Evolutionary conservation across 2,888 invertebrate genomes (phyloP), one percentile per base, ranked within the genome.

Genomic region (Saturnia japonica): DNA sequence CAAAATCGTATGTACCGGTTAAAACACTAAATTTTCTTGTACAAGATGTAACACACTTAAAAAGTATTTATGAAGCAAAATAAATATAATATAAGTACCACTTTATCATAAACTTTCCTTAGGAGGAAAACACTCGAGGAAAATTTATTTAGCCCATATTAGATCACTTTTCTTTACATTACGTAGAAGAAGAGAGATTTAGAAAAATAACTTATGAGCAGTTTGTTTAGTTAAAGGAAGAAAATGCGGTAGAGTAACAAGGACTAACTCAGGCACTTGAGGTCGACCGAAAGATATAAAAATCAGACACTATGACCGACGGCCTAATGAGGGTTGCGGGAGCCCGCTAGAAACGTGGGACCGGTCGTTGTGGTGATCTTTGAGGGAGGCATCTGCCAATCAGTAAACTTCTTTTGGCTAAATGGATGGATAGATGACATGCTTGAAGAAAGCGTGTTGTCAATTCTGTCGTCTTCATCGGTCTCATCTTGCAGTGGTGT

Each of bases 81-180:
- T 64, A 64, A 64, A 64, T 64, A 64, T 64, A 9, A 60, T 40
- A n/a, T n/a, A 40, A 64, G 64, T 64, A 40, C 19, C 64, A 34
- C 64, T 64, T 64, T 64, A 64, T 64, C 64, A 64, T 25, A 64
- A 40, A 40, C n/a, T 40, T 40, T 64, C 28, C 57, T 40, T 19
- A n/a, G 57, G 8, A n/a, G 19, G n/a, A n/a, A 64, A 64, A 40
- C 64, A 64, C 34, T 64, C 40, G 40, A 40, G 64, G 40, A 40
- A 64, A 64, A 40, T 64, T 34, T 64, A 64, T 64, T 19, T 64
- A 64, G 25, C 8, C 40, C 12, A 40, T 64, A 64, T 64, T 64
- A 64, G n/a, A 64, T 64, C 40, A 64, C n/a, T 40, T 40, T 57
- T 9, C 47, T 51, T 8, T 19, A 40, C n/a, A 54, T 64, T 40